These are phyloP conservation scores for Vulpes ferrilata DNA, from an alignment of 2,113 vertebrate genomes.

Conservation along the genomic window DNA sequence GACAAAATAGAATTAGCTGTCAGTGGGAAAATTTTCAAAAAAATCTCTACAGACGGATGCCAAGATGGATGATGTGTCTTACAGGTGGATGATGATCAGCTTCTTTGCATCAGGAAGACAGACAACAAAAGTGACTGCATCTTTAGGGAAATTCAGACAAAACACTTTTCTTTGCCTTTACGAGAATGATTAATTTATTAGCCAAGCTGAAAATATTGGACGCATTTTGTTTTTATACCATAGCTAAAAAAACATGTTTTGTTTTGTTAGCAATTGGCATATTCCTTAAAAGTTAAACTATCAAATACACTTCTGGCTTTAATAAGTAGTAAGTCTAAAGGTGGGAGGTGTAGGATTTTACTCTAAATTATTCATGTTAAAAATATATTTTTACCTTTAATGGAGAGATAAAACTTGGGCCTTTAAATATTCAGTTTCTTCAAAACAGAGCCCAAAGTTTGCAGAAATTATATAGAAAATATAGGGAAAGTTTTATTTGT, in stretches of 20 bases:
- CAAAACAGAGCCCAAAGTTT: neutral
- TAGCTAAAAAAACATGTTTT: neutral
- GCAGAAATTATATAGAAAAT: neutral
- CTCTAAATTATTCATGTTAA: neutral
- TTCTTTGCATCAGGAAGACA: neutral
- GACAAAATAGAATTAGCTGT: constrained; percentile 20
- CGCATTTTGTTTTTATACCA: neutral
- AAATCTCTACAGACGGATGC: neutral
- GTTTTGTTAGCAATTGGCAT: neutral
- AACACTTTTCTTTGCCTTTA: neutral
- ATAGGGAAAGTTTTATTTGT: neutral
- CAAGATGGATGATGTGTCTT: constrained; percentile 38
- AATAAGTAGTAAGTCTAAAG: neutral
- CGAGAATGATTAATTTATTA: neutral
- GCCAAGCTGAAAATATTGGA: neutral
- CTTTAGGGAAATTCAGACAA: neutral
- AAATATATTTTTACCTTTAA: neutral
- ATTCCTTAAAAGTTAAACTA: neutral
- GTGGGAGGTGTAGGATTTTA: neutral
- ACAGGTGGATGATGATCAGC: neutral
- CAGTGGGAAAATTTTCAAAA: neutral
- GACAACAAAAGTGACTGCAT: neutral
- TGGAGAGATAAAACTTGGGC: neutral
- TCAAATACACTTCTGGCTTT: neutral
- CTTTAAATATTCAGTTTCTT: neutral